A percentile compares a stretch with the other conserved stretches of the same genome.
These are phyloP conservation scores for Chelmon rostratus DNA, from an alignment of 2,797 vertebrate species.

Conservation along the genomic window DNA sequence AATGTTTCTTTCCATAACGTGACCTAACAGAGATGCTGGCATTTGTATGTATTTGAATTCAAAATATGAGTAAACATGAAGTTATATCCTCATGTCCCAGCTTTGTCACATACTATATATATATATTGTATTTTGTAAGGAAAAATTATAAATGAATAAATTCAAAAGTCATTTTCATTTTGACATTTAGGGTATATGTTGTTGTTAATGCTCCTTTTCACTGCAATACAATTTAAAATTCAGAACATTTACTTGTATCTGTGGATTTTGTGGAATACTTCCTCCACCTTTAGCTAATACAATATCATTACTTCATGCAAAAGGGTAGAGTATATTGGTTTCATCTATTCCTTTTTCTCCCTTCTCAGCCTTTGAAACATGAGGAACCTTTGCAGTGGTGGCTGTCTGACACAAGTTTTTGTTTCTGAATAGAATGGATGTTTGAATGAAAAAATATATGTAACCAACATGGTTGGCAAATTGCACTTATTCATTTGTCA, in stretches of 20 bases:
- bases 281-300: not conserved
- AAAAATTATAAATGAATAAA: not conserved
- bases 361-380: not conserved
- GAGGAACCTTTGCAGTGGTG: not conserved
- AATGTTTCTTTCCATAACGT: not conserved
- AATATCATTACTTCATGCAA: not conserved
- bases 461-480: not conserved
- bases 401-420: no score
- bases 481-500: not conserved
- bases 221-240: not conserved
- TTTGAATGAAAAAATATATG: no score
- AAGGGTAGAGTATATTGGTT: not conserved
- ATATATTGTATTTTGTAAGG: not conserved
- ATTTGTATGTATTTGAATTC: constrained; percentile 11
- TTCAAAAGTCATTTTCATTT: not conserved
- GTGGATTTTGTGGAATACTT: not conserved
- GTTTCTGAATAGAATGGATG: no score
- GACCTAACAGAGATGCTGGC: not conserved
- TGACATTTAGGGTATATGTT: not conserved
- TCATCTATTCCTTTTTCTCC: not conserved
- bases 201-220: not conserved
- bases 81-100: not conserved
- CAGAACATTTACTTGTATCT: not conserved
- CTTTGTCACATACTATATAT: not conserved
- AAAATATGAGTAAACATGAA: constrained; percentile 22